Evolutionary conservation across 2,797 vertebrate genomes (phyloP).

Genomic region (Microctenopoma lineatum): DNA sequence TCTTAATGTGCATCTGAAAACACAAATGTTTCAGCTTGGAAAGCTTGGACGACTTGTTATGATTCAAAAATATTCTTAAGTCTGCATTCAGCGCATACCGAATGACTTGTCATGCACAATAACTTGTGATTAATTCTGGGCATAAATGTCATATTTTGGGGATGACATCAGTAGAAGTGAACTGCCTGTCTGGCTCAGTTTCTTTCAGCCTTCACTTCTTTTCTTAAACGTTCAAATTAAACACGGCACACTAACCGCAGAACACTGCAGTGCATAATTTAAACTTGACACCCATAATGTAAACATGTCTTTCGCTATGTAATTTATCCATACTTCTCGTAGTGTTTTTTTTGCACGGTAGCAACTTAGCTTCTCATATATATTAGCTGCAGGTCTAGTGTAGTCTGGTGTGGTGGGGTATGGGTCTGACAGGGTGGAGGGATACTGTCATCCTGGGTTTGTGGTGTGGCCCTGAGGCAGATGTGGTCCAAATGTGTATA

Average conservation of each 20-base stretch:
- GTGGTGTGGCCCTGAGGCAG: conserved; percentile 53
- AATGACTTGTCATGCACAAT: conserved; percentile 64
- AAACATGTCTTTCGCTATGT: conserved; percentile 77
- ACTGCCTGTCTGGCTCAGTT: conserved; percentile 65
- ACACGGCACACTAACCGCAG: conserved; percentile 67
- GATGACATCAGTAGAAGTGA: conserved; percentile 71
- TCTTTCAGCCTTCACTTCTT: conserved; percentile 63
- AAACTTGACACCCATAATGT: conserved; percentile 78
- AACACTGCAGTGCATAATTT: conserved; percentile 73
- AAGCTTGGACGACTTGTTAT: conserved; percentile 35
- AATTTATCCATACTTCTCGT: conserved; percentile 73
- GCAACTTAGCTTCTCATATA: conserved; percentile 61
- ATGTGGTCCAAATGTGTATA: conserved; percentile 51
- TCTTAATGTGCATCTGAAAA: conserved; percentile 41
- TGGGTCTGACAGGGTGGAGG: conserved; percentile 50
- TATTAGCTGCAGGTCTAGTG: conserved; percentile 51
- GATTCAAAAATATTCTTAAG: conserved; percentile 58
- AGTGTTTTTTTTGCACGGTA: conserved; percentile 77
- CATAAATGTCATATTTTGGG: conserved; percentile 38
- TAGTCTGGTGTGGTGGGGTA: conserved; percentile 25
- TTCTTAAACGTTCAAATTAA: conserved; percentile 75
- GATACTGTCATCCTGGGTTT: conserved; percentile 41
- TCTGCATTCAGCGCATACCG: conserved; percentile 62
- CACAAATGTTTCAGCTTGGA: conserved; percentile 38
- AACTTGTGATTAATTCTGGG: conserved; percentile 66